Conservation (phyloP, 2,113 vertebrate genomes). For the Eulacestoma nigropectus region DNA sequence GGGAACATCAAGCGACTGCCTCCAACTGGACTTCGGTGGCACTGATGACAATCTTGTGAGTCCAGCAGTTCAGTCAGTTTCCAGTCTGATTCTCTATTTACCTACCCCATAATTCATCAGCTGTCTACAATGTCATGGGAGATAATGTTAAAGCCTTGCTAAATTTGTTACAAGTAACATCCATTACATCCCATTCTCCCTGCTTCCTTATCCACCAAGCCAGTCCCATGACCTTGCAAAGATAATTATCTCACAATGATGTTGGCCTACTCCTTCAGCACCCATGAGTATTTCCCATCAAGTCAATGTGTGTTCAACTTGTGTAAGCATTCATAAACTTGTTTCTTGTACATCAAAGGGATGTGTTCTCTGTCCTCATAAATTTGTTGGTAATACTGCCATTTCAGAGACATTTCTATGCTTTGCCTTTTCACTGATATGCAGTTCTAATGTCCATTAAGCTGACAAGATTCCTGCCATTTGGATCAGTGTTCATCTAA, state of each 20-base stretch:
- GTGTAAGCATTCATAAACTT: not conserved
- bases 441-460: not conserved
- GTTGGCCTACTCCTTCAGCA: not conserved
- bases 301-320: not conserved
- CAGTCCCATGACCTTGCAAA: not conserved
- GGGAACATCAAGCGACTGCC: not conserved
- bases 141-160: not conserved
- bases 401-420: not conserved
- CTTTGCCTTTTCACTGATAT: not conserved
- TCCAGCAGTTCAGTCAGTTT: not conserved
- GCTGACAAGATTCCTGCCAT: not conserved
- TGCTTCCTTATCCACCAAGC: not conserved
- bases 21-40: not conserved
- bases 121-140: not conserved
- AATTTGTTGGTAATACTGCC: not conserved
- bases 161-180: not conserved
- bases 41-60: not conserved
- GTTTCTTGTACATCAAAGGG: not conserved
- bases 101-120: not conserved
- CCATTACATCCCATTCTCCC: not conserved
- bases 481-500: not conserved
- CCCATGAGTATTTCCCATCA: not conserved
- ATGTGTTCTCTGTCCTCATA: not conserved
- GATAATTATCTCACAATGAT: too few relatives aligned
- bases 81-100: not conserved